Percentiles rank a stretch among this genome's conserved stretches.
phyloP scores from a whole-genome alignment of 2,888 invertebrate species.

The Liodrosophila aerea region DNA sequence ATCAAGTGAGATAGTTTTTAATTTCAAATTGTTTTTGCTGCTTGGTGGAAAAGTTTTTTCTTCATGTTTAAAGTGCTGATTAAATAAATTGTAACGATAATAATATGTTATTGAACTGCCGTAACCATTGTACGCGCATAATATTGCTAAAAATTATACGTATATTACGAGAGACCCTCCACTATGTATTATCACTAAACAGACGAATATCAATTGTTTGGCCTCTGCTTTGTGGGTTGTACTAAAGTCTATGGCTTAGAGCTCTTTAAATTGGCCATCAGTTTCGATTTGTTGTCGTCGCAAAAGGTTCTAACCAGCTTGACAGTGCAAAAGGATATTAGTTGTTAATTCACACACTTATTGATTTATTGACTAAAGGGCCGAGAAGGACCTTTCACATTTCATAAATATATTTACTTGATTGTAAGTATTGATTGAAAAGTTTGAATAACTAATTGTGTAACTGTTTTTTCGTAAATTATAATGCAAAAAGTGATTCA shows the following conservation, averaged over 20 bases:
- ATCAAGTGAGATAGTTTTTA: slow-evolving; percentile 10
- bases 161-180: slow-evolving; percentile 22
- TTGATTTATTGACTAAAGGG: neutral
- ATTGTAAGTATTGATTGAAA: slow-evolving; percentile 14
- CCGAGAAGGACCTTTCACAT: slow-evolving; percentile 12
- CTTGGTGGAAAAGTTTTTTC: slow-evolving; percentile 13
- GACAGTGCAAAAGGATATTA: neutral
- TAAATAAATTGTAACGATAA: slow-evolving; percentile 19
- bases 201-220: slow-evolving; percentile 15
- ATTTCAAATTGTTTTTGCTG: slow-evolving; percentile 26
- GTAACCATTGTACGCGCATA: no score
- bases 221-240: slow-evolving; percentile 1
- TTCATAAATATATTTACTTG: neutral
- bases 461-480: no score
- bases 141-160: neutral
- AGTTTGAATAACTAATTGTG: no score
- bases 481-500: no score
- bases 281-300: slow-evolving; percentile 25
- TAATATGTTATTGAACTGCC: slow-evolving; percentile 12
- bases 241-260: neutral
- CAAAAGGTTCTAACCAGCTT: slow-evolving; percentile 1
- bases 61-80: slow-evolving; percentile 41
- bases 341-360: no score
- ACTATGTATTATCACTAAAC: slow-evolving; percentile 20
- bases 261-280: slow-evolving; percentile 17